Base-by-base conservation (phyloP, 1,140 invertebrate genomes). In the Drosophila aff. region DNA sequence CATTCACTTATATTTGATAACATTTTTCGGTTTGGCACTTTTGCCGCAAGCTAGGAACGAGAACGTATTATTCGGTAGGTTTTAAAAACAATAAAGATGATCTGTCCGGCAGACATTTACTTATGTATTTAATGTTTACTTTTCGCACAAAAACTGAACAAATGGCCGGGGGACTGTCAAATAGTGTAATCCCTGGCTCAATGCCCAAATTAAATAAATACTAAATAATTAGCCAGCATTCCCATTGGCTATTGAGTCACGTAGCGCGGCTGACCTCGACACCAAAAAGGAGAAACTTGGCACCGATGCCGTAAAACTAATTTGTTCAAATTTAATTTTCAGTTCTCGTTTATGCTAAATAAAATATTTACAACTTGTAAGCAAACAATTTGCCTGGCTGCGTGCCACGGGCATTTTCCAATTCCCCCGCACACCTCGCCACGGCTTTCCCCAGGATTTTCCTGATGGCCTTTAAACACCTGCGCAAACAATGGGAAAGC, bases 331-430 rank as follows among this genome's bases (percentile, higher is more conserved):
- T 89, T 89, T 82, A 89, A 89, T 89, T 89, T 77, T 90, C 43
- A 69, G 63, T 58, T 76, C 68, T 79, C 50, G 71, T 49, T 73
- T 76, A 76, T 72, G 58, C 61, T 68, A 53, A 80, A 84, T 89
- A 69, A 89, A 90, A 90, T 90, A 89, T 89, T 89, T 89, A 89
- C 84, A 89, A 89, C 84, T 83, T 89, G 73, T 84, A 74, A 89
- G 84, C 84, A 89, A 89, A 90, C 81, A 89, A 81, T 81, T 84
- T 84, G 78, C 77, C 55, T 77, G 80, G 63, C 75, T 58, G 79
- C 49, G 59, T 53, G 55, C 61, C 72, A 15, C 18, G 15, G 44
- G 73, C 40, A 13, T 23, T 65, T 61, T 15, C 18, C 65, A 40
- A 13, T 16, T 18, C 21, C 46, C 59, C 49, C 41, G 28, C 5